These are phyloP conservation scores for Sepiola atlantica DNA, from an alignment of 2,888 invertebrate genomes.

Conservation along the genomic window DNA sequence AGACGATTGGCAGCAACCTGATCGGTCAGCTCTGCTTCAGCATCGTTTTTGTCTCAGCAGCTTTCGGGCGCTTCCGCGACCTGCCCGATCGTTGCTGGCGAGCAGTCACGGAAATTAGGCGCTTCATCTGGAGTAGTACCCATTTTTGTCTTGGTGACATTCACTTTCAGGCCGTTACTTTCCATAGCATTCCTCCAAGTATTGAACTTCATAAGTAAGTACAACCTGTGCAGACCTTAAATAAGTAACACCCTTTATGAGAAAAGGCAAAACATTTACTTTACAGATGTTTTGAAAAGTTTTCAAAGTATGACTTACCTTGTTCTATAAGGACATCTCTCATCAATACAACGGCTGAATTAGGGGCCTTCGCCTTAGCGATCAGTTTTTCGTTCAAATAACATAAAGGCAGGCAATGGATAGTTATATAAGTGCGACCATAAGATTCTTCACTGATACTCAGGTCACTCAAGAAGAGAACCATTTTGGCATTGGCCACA, in stretches of 20 bases:
- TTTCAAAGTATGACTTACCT: background rate
- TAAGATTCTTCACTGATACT: background rate
- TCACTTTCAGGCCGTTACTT: too few relatives aligned
- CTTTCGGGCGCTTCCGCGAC: too few relatives aligned
- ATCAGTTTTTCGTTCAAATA: background rate
- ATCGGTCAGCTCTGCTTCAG: too few relatives aligned
- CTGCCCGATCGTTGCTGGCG: too few relatives aligned
- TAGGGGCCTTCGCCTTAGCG: background rate
- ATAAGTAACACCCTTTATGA: background rate
- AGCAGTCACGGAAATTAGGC: too few relatives aligned
- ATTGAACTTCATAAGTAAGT: too few relatives aligned
- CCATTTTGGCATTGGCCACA: background rate
- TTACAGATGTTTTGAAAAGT: background rate
- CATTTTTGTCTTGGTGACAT: too few relatives aligned
- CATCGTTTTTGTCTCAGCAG: too few relatives aligned
- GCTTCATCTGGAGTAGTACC: too few relatives aligned
- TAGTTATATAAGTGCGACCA: background rate
- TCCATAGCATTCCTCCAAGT: too few relatives aligned
- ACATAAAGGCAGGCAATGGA: background rate
- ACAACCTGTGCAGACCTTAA: background rate
- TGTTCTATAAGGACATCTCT: conserved; percentile 41
- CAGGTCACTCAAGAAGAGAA: background rate
- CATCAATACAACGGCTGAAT: background rate
- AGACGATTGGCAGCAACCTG: too few relatives aligned
- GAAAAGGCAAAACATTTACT: background rate